Evolutionary conservation across 1,140 invertebrate genomes (phyloP), one percentile per base, ranked within the genome.

Genomic region (Drosophila paulistorum): DNA sequence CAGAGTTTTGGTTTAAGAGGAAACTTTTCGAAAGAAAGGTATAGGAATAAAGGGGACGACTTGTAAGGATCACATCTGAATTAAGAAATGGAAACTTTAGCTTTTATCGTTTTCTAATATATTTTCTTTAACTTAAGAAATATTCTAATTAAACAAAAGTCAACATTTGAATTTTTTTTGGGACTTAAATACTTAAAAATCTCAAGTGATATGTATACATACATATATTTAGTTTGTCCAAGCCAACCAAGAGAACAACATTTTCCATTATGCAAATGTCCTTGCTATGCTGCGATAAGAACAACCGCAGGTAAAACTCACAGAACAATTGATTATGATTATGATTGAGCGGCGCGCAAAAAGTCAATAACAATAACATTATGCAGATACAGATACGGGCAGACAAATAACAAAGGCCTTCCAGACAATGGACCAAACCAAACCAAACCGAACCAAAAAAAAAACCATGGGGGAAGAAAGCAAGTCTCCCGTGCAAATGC

Each of bases 291-390:
- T 57, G 51, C 61, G 83, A 86, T 86, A 82, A 86, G 75, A 54
- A 70, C 60, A 55, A 54, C 42, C 67, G 80, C 84, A 87, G 84
- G 84, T 87, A 78, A 68, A 71, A 54, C 48, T 60, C 26, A 33
- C 14, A 39, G 62, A 77, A 81, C 74, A 83, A 84, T 85, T 84
- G 80, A 84, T 89, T 84, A 75, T 84, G 77, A 89, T 83, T 83
- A 83, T 89, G 84, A 89, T 89, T 89, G 84, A 89, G 77, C 71
- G 74, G 54, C 76, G 71, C 80, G 81, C 74, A 74, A 84, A 84
- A 78, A 89, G 84, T 89, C 84, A 89, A 89, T 89, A 85, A 87
- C 83, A 85, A 87, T 78, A 83, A 73, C 75, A 87, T 79, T 82
- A 86, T 87, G 83, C 73, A 69, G 77, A 86, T 67, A 71, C 68